Percentiles rank a stretch among this genome's conserved stretches.
phyloP scores from a whole-genome alignment of 2,888 invertebrate species.

The Orchesella flavescens region DNA sequence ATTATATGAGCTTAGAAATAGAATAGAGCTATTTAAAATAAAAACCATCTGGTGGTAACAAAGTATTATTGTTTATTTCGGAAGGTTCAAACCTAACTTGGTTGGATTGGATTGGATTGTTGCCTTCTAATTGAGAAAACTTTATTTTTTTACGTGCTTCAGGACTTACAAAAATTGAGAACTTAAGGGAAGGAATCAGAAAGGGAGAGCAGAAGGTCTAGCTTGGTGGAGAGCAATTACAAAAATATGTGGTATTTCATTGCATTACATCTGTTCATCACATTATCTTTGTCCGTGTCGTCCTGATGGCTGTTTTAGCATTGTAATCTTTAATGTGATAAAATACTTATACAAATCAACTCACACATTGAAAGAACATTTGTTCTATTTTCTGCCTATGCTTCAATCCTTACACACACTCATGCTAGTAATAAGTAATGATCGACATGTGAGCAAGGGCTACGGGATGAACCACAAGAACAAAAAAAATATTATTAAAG shows the following conservation, averaged over 20 bases:
- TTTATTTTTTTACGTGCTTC: background rate
- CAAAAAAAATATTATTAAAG: too few species aligned
- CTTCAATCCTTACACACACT: too few species aligned
- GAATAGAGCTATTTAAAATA: conserved; percentile 1
- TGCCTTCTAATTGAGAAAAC: background rate
- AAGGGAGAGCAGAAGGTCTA: background rate
- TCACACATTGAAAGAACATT: too few species aligned
- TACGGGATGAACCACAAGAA: too few species aligned
- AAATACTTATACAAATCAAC: too few species aligned
- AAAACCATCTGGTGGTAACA: conserved; percentile 1
- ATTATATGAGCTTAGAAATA: background rate
- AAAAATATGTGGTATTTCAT: background rate
- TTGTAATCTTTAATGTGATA: too few species aligned
- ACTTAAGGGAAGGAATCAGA: background rate
- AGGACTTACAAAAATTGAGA: background rate
- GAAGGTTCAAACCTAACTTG: background rate
- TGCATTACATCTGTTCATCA: conserved; percentile 1
- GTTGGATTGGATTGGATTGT: background rate
- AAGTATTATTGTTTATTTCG: background rate
- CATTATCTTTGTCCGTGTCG: background rate
- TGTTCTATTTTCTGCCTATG: too few species aligned
- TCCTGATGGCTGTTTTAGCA: too few species aligned
- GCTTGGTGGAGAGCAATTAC: background rate
- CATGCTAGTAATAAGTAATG: too few species aligned
- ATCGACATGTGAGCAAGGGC: too few species aligned